Conservation (phyloP, 2,113 vertebrate genomes). For the Elgaria multicarinata region DNA sequence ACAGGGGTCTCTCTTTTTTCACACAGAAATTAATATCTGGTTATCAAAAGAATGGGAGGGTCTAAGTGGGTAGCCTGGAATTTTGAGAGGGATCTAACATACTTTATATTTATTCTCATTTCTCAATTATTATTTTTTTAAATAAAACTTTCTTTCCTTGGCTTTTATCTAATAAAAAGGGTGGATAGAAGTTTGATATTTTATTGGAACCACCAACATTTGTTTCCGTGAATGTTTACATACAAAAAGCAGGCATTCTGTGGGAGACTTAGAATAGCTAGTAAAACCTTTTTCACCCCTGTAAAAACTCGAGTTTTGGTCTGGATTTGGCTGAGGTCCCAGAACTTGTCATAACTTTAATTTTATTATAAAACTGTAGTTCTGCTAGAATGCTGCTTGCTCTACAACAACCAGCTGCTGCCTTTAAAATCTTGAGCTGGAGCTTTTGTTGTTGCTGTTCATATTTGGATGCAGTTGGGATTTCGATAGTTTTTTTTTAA, state of each 20-base stretch:
- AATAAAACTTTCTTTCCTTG: slow-evolving; percentile 46
- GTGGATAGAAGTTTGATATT: slow-evolving; percentile 57
- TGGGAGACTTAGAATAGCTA: slow-evolving; percentile 67
- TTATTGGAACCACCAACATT: slow-evolving; percentile 65
- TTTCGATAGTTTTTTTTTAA: slow-evolving; percentile 45
- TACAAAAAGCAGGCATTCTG: slow-evolving; percentile 64
- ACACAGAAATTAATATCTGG: slow-evolving; percentile 59
- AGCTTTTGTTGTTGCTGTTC: slow-evolving; percentile 39
- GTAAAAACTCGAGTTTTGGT: slow-evolving; percentile 66
- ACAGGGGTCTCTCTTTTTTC: slow-evolving; percentile 1
- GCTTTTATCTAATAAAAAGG: slow-evolving; percentile 31
- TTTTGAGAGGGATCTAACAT: slow-evolving; percentile 3
- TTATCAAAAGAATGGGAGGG: slow-evolving; percentile 59
- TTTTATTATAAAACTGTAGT: slow-evolving; percentile 67
- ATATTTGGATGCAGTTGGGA: slow-evolving; percentile 31
- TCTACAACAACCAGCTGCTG: slow-evolving; percentile 41
- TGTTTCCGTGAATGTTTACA: slow-evolving; percentile 67
- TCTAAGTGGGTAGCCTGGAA: slow-evolving; percentile 52
- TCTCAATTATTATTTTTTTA: neutral
- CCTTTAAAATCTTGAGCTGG: neutral
- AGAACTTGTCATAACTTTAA: slow-evolving; percentile 66
- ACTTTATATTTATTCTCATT: slow-evolving; percentile 38
- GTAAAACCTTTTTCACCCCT: slow-evolving; percentile 68
- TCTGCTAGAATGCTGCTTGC: slow-evolving; percentile 65
- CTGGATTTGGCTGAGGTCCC: slow-evolving; percentile 69